Conservation (phyloP, 2,888 invertebrate genomes). For the Apamea crenata region DNA sequence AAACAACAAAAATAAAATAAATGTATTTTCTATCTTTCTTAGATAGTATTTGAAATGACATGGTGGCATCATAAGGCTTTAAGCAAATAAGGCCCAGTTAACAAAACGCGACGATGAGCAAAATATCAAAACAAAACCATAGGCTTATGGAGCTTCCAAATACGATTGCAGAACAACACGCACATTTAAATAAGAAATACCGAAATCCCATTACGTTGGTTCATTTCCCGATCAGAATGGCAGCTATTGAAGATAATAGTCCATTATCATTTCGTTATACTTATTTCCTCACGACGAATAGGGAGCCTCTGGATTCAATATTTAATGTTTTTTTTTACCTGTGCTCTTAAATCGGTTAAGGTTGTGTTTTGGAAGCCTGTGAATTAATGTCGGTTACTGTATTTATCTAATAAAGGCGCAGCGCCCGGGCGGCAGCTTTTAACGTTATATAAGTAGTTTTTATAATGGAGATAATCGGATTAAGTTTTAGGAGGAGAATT, state of each 20-base stretch:
- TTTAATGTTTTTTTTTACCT: constrained; percentile 25
- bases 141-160: neutral
- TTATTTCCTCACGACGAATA: constrained; percentile 44
- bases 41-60: too few relatives aligned
- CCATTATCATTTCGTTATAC: constrained; percentile 49
- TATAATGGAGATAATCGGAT: neutral
- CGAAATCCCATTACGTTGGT: constrained; percentile 55
- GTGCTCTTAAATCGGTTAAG: constrained; percentile 1
- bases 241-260: constrained; percentile 57
- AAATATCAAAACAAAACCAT: constrained; percentile 1
- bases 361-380: neutral
- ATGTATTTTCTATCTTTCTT: too few relatives aligned
- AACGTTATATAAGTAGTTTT: neutral
- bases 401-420: neutral
- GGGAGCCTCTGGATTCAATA: constrained; percentile 32
- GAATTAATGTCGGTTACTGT: constrained; percentile 6
- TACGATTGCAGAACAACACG: constrained; percentile 26
- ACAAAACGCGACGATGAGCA: neutral
- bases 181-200: constrained; percentile 30
- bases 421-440: neutral
- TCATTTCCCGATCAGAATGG: constrained; percentile 64
- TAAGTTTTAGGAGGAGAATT: too few relatives aligned
- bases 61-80: too few relatives aligned
- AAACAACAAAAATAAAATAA: too few relatives aligned
- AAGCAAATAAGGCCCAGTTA: too few relatives aligned